phyloP scores from a whole-genome alignment of 2,888 invertebrate species.

The Archaeoteleia sp. region DNA sequence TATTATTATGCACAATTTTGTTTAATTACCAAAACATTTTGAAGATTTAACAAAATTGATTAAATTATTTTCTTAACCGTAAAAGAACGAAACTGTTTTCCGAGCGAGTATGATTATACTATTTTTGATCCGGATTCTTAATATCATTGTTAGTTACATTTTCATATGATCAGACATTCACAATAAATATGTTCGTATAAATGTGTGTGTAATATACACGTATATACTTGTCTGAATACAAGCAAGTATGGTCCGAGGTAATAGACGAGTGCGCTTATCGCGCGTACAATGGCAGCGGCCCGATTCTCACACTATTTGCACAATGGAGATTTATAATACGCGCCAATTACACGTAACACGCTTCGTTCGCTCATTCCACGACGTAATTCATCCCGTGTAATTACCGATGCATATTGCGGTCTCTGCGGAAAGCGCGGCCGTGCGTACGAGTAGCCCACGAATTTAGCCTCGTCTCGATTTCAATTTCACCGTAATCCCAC shows the following conservation, averaged over 20 bases:
- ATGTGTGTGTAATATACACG: too few species aligned
- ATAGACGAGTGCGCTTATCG: conserved; percentile 26
- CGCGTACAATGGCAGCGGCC: background rate
- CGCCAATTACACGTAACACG: conserved; percentile 71
- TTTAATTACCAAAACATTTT: too few species aligned
- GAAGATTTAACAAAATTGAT: too few species aligned
- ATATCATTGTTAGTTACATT: too few species aligned
- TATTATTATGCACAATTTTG: too few species aligned
- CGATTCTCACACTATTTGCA: conserved; percentile 61
- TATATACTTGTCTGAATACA: conserved; percentile 26
- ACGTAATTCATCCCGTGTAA: conserved; percentile 68
- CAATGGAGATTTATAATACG: conserved; percentile 69
- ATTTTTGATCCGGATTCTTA: too few species aligned
- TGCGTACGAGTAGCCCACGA: conserved; percentile 59
- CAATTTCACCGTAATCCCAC: conserved; percentile 61
- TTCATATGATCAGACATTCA: too few species aligned
- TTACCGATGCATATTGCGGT: conserved; percentile 69
- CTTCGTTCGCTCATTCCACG: conserved; percentile 66
- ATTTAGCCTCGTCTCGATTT: conserved; percentile 63
- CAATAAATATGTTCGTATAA: too few species aligned
- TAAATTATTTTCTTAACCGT: too few species aligned
- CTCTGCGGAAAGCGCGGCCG: conserved; percentile 57
- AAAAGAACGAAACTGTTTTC: too few species aligned
- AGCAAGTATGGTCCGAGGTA: conserved; percentile 18
- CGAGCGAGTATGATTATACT: too few species aligned